These are phyloP conservation scores for Palythoa grandis DNA, from an alignment of 92 coral and sea anemone genomes.

Conservation along the genomic window DNA sequence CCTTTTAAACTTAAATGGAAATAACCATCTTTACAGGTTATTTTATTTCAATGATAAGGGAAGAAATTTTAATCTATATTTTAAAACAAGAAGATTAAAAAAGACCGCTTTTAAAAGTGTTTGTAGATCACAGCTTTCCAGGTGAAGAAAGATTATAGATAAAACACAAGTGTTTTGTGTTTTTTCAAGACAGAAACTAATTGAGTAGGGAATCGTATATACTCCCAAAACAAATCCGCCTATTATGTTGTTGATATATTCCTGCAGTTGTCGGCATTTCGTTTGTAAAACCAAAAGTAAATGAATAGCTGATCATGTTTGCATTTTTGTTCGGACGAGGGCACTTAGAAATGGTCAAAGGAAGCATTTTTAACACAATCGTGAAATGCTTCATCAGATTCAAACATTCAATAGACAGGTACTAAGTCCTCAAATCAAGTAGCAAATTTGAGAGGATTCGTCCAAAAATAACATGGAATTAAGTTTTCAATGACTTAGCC, in stretches of 20 bases:
- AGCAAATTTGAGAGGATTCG: conserved; percentile 16
- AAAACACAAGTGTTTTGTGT: conserved; percentile 6
- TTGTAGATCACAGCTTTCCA: conserved; percentile 1
- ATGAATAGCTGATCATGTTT: conserved; percentile 43
- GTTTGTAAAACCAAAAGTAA: conserved; percentile 48
- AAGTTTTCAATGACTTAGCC: conserved; percentile 18
- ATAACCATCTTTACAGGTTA: neutral
- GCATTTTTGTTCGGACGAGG: conserved; percentile 1
- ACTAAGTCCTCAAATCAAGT: neutral
- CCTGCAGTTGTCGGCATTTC: conserved; percentile 46
- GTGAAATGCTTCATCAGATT: conserved; percentile 18
- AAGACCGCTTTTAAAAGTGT: neutral
- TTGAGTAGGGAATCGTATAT: conserved; percentile 26
- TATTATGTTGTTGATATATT: conserved; percentile 38
- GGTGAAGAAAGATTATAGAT: neutral
- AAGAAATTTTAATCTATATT: neutral
- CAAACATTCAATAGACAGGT: conserved; percentile 1
- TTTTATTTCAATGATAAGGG: neutral
- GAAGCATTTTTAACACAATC: conserved; percentile 28
- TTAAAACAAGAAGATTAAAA: neutral
- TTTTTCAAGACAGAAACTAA: conserved; percentile 23
- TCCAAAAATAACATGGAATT: conserved; percentile 9
- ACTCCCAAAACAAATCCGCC: conserved; percentile 22
- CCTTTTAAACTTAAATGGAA: neutral
- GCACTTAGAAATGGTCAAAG: conserved; percentile 17